Percentiles rank a stretch among this genome's conserved stretches.
Conservation (phyloP, 2,888 invertebrate species). For the Siphlonurus alternatus region DNA sequence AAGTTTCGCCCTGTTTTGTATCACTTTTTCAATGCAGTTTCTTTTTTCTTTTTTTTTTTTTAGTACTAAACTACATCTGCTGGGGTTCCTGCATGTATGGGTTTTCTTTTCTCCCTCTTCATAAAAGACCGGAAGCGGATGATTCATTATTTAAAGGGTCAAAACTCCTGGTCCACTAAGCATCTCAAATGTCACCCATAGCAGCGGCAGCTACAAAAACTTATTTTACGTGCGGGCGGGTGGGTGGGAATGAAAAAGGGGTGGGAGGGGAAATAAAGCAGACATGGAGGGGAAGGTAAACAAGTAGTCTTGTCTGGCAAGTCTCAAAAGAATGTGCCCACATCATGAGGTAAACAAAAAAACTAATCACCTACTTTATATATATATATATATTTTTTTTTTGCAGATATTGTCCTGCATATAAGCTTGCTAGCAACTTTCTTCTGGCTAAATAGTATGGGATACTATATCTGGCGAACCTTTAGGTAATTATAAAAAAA, state of each 20-base stretch:
- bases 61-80: not conserved
- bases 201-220: not conserved
- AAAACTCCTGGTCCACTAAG: not conserved
- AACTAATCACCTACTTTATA: not conserved
- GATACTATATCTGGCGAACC: constrained; percentile 78
- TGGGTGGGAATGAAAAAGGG: too few relatives aligned
- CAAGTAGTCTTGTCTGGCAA: not conserved
- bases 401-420: constrained; percentile 59
- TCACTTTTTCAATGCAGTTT: not conserved
- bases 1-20: not conserved
- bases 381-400: constrained; percentile 11
- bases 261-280: not conserved
- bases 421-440: constrained; percentile 62
- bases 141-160: not conserved
- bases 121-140: not conserved
- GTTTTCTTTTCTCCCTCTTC: not conserved
- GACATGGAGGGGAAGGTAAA: not conserved
- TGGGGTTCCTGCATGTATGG: not conserved
- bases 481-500: constrained; percentile 61
- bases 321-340: not conserved
- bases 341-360: not conserved
- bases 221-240: too few relatives aligned
- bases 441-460: constrained; percentile 73
- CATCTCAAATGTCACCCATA: not conserved
- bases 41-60: not conserved